These are phyloP conservation scores for Brachionus plicatilis DNA, from an alignment of 1,140 invertebrate species.

Conservation along the genomic window DNA sequence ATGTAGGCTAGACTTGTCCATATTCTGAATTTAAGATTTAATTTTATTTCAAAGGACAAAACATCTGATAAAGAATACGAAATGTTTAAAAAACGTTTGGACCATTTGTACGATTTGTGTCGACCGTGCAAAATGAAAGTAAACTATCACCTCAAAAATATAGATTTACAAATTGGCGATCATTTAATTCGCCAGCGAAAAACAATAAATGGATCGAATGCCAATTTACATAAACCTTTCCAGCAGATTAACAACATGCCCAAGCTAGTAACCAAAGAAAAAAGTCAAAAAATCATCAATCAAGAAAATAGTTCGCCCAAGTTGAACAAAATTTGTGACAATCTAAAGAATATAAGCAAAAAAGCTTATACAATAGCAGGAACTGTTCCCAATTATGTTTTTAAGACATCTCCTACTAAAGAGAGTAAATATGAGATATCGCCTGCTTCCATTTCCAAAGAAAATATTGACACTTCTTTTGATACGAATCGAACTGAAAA, in stretches of 20 bases:
- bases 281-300: background rate
- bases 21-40: background rate
- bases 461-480: background rate
- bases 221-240: background rate
- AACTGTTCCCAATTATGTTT: conserved; percentile 19
- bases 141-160: conserved; percentile 1
- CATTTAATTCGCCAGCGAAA: conserved; percentile 31
- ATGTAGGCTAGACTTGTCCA: background rate
- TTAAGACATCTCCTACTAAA: conserved; percentile 12
- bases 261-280: background rate
- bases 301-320: background rate
- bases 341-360: conserved; percentile 13
- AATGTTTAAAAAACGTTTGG: background rate
- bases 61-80: background rate
- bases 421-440: conserved; percentile 19
- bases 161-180: conserved; percentile 34
- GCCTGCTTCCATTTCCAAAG: background rate
- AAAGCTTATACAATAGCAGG: conserved; percentile 40
- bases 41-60: background rate
- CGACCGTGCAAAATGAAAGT: background rate
- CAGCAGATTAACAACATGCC: background rate
- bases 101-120: conserved; percentile 28
- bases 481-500: background rate
- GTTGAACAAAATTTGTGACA: background rate
- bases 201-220: background rate